Base-by-base conservation (phyloP, 2,113 vertebrate species). In the Lota lota region DNA sequence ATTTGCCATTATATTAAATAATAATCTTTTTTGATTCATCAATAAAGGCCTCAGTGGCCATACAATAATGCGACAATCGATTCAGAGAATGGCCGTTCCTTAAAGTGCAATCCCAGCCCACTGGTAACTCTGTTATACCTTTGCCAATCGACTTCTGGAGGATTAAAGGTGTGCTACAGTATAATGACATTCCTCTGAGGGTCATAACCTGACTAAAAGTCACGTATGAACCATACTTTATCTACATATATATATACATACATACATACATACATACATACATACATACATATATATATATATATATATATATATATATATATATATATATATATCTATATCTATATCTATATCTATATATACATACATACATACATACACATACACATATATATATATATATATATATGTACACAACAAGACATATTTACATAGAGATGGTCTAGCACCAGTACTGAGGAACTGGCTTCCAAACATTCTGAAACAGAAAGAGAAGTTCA, bases 21-120 rank as follows among this genome's bases (percentile, higher is more conserved):
- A 75, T 61, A 66, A 86, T 74, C 78, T 85, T 70, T 85, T 79
- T 77, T 82, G 81, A 81, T 85, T 85, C 67, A 78, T 80, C 63
- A 79, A 82, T 87, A 88, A 93, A 93, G 92, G 90, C 91, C 89
- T 90, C 87, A 88, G 82, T 62, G 76, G 83, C 80, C 79, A 86
- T 74, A 82, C 88, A 89, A 90, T 93, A 95, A 94, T 95, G 94
- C 95, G 94, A 96, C 93, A 91, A 92, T 94, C 95, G 93, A 88
- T 89, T 65, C 82, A 69, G 88, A 78, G 90, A 47, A 87, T 93
- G 87, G 90, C 89, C 91, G 93, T 84, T 91, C 79, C 90, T 93
- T 98, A 98, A 98, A 97, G 97, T 98, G 97, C 97, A 94, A 92
- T 82, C 83, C 66, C 75, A 88, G 84, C 88, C 87, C 88, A 88